These are phyloP conservation scores for Laticauda laticaudata DNA, from an alignment of 2,113 vertebrate genomes.

Conservation along the genomic window DNA sequence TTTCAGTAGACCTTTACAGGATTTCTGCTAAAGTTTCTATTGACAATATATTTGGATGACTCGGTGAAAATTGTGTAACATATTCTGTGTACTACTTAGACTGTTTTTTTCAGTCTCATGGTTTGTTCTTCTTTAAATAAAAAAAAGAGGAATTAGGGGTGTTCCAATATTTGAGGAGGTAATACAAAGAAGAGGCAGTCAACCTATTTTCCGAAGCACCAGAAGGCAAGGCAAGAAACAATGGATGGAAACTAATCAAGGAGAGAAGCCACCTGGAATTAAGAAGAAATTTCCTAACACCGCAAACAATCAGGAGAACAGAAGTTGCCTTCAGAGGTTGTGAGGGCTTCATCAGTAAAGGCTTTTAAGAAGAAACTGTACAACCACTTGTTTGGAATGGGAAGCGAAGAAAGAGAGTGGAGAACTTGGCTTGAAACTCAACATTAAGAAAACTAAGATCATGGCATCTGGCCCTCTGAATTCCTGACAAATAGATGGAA, in stretches of 20 bases:
- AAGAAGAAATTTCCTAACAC: too few relatives aligned
- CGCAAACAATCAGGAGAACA: too few relatives aligned
- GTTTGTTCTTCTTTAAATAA: not conserved
- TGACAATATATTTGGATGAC: not conserved
- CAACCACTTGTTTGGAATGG: too few relatives aligned
- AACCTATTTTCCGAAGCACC: not conserved
- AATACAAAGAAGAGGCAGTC: not conserved
- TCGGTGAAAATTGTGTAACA: not conserved
- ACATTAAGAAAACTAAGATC: too few relatives aligned
- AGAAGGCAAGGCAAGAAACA: not conserved
- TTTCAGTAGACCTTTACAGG: not conserved
- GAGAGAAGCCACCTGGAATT: too few relatives aligned
- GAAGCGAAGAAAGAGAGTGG: too few relatives aligned
- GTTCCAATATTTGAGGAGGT: not conserved
- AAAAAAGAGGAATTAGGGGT: not conserved
- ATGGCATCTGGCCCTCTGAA: too few relatives aligned
- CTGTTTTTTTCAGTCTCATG: not conserved
- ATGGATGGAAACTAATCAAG: not conserved
- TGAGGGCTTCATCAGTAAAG: too few relatives aligned
- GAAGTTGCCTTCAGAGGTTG: too few relatives aligned
- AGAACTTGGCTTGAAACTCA: too few relatives aligned
- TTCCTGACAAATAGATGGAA: too few relatives aligned
- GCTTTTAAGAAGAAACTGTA: too few relatives aligned
- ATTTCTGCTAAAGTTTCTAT: not conserved
- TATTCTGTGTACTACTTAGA: not conserved